Evolutionary conservation across 2,113 vertebrate genomes (phyloP).

Genomic region (Entosphenus tridentatus): DNA sequence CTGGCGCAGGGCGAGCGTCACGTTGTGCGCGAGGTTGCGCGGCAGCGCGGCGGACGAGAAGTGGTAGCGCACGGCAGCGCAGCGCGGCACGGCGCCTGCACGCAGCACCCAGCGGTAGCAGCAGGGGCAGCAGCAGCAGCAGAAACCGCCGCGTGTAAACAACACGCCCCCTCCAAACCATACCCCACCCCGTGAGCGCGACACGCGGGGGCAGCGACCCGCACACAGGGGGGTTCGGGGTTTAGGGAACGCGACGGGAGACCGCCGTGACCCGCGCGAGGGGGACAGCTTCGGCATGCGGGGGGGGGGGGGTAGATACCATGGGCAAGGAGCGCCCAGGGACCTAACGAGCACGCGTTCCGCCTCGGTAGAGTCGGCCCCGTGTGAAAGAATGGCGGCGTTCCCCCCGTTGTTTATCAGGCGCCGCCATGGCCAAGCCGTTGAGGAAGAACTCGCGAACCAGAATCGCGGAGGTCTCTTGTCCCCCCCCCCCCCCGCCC

Average conservation of each 20-base stretch:
- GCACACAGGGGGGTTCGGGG: background rate
- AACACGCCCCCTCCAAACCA: too few species aligned
- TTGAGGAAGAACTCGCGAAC: too few species aligned
- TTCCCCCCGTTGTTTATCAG: too few species aligned
- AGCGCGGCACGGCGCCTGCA: slow-evolving; percentile 41
- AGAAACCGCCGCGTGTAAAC: background rate
- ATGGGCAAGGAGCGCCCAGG: too few species aligned
- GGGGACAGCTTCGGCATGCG: background rate
- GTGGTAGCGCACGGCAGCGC: slow-evolving; percentile 90
- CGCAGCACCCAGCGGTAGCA: slow-evolving; percentile 10
- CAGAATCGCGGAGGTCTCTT: too few species aligned
- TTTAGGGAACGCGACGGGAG: background rate
- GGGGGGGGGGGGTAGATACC: too few species aligned
- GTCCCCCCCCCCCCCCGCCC: too few species aligned
- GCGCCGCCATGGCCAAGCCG: too few species aligned
- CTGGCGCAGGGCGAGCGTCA: slow-evolving; percentile 93
- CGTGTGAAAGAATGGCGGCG: too few species aligned
- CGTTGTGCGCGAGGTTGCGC: slow-evolving; percentile 90
- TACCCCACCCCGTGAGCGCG: background rate
- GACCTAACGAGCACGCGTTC: too few species aligned
- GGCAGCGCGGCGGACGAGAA: slow-evolving; percentile 85
- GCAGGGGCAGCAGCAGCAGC: background rate
- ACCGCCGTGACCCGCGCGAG: background rate
- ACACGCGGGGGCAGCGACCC: background rate
- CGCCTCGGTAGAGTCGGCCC: too few species aligned